Conservation (phyloP, 2,888 invertebrate species). For the Hirtodrosophila cameraria region DNA sequence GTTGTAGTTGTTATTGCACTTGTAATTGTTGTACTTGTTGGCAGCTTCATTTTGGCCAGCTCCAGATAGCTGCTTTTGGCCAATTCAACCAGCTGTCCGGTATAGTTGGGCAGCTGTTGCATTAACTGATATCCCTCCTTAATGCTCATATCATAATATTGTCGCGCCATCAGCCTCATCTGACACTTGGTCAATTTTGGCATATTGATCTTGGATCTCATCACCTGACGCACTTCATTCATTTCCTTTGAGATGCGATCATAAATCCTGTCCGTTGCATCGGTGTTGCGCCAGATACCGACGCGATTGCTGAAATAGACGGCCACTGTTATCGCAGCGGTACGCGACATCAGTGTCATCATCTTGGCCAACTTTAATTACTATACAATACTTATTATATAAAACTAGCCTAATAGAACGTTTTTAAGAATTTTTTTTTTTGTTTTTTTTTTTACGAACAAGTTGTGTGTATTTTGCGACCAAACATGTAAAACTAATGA, state of each 20-base stretch:
- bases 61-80: conserved; percentile 7
- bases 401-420: conserved; percentile 9
- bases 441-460: background rate
- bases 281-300: conserved; percentile 37
- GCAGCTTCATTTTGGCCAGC: conserved; percentile 1
- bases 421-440: background rate
- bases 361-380: conserved; percentile 1
- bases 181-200: background rate
- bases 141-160: conserved; percentile 25
- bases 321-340: conserved; percentile 29
- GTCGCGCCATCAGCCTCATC: conserved; percentile 1
- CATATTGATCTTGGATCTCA: background rate
- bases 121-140: conserved; percentile 21
- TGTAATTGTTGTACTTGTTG: too few species aligned
- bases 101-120: conserved; percentile 22
- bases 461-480: background rate
- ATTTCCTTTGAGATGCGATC: conserved; percentile 6
- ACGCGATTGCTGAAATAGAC: conserved; percentile 28
- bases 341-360: conserved; percentile 28
- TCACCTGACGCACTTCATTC: conserved; percentile 14
- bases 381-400: too few species aligned
- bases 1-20: too few species aligned
- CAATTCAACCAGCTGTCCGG: background rate
- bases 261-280: conserved; percentile 27
- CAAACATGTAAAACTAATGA: background rate